These are phyloP conservation scores for Yponomeuta cagnagella DNA, from an alignment of 2,888 invertebrate species.

Conservation along the genomic window DNA sequence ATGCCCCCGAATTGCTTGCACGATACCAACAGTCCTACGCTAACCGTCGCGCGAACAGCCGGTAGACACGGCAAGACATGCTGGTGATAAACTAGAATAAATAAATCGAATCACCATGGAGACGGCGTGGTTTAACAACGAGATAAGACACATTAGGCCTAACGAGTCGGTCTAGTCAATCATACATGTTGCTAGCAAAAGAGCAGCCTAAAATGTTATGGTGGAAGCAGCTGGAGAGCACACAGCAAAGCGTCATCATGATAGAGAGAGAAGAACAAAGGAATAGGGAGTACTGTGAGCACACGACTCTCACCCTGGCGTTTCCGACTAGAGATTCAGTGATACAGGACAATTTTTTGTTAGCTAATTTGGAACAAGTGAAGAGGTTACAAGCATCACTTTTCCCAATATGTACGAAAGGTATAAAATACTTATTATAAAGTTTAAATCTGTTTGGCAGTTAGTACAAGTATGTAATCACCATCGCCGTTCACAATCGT, in stretches of 20 bases:
- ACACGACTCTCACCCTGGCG: constrained; percentile 53
- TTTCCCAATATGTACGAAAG: constrained; percentile 77
- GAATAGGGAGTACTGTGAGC: constrained; percentile 46
- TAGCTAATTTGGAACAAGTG: constrained; percentile 72
- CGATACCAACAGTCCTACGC: constrained; percentile 57
- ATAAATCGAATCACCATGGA: constrained; percentile 57
- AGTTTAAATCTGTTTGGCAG: background rate
- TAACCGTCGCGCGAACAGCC: constrained; percentile 52
- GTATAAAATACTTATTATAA: constrained; percentile 34
- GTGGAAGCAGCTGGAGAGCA: constrained; percentile 67
- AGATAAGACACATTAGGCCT: constrained; percentile 32
- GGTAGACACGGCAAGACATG: constrained; percentile 32
- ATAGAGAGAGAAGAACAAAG: constrained; percentile 59
- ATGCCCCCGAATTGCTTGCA: constrained; percentile 49
- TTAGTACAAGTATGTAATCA: background rate
- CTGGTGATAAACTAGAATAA: constrained; percentile 28
- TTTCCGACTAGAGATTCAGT: constrained; percentile 53
- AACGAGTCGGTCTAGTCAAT: constrained; percentile 27
- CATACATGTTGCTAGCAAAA: constrained; percentile 17
- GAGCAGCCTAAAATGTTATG: constrained; percentile 57
- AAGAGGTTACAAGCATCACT: constrained; percentile 80
- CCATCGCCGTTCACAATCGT: background rate
- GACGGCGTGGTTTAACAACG: constrained; percentile 37
- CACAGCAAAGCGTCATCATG: constrained; percentile 56
- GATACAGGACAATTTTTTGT: constrained; percentile 56